Base-by-base conservation (phyloP, 2,797 vertebrate genomes). In the Heteromormyrus szaboi region DNA sequence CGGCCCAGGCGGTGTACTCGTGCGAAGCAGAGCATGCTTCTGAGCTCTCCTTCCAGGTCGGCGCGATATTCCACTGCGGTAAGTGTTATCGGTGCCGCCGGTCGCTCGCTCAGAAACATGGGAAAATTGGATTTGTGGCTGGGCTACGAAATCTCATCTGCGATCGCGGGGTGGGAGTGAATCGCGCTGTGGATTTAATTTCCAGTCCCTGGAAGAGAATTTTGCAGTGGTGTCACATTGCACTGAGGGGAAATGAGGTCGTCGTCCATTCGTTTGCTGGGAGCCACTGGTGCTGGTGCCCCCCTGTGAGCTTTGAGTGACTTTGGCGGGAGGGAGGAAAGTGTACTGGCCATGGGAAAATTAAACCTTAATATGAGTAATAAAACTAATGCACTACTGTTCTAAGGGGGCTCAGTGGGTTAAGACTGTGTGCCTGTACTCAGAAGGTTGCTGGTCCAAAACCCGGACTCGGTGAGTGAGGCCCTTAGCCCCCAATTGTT, bases 21-120 rank as follows among this genome's bases (percentile, higher is more conserved):
- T 99, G 98, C 89, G 97, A 98, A 93, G 98, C 98, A 88, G 98
- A 98, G 90, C 98, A 99, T 91, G 97, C 97, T 94, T 98, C 98
- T 1, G 98, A 99, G 94, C 94, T 99, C 93, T 99, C 98, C 89
- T 99, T 99, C 96, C 96, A 97, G 95, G 97, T 97, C 92, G 98
- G 98, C 92, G 98, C 97, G 90, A 97, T 99, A 96, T 99, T 99
- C 97, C 97, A 97, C 93, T 96, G 96, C 91, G 98, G 98, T 99
- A 96, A 98, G 98, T 97, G 94, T 93, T 95, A 94, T 95, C 88
- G 17, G 92, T 91, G 90, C 92, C 93, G 94, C 95, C 94, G 93
- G 93, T 93, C 93, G 90, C 91, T 94, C 93, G 93, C 93, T 94
- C 92, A 92, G 91, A 93, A 90, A 88, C 8, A 22, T 87, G 90